Base-by-base conservation (phyloP, 2,113 vertebrate genomes). In the Bambusicola thoracicus region DNA sequence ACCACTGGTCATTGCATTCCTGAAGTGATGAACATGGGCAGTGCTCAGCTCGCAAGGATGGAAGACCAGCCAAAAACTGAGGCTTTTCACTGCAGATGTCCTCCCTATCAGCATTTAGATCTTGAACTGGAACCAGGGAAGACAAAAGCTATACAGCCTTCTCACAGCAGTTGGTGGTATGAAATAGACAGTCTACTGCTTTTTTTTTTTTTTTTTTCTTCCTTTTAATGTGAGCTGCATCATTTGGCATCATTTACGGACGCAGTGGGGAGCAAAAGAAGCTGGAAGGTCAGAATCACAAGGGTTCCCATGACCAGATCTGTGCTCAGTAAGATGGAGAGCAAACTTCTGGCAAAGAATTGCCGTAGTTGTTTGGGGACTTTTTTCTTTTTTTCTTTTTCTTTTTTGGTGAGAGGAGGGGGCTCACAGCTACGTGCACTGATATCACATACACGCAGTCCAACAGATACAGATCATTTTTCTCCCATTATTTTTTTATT, bases 31-130 rank as follows among this genome's bases (percentile, higher is more conserved):
- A 73, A 15, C 1, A 0, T 15, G 1, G 15, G 13, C 61, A 7
- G 27, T 29, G 6, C 22, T 83, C 2, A 0, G 44, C 44, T 80
- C 59, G n/a, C 3, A 0, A 2, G 10, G 16, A 7, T 32, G 34
- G 16, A 85, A 69, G 3, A 77, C 8, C 49, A 87, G 81, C 72
- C 89, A 89, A 41, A 84, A 92, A 48, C 14, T 38, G 73, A 25
- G 32, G 34, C 44, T 82, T 94, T 83, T 34, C 53, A 0, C n/a
- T 66, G 70, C 53, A 73, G 67, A 22, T 7, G 7, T 68, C 24
- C 29, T 22, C 27, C 6, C 55, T 80, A 18, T 36, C 46, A 65
- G 40, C 6, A 1, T 76, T 69, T 48, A 85, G 75, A 63, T 67
- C 49, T 21, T 67, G 84, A 81, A 38, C 22, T 43, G 58, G 36